Evolutionary conservation across 1,140 invertebrate genomes (phyloP), one percentile per base, ranked within the genome.

Genomic region (Euschistus heros): DNA sequence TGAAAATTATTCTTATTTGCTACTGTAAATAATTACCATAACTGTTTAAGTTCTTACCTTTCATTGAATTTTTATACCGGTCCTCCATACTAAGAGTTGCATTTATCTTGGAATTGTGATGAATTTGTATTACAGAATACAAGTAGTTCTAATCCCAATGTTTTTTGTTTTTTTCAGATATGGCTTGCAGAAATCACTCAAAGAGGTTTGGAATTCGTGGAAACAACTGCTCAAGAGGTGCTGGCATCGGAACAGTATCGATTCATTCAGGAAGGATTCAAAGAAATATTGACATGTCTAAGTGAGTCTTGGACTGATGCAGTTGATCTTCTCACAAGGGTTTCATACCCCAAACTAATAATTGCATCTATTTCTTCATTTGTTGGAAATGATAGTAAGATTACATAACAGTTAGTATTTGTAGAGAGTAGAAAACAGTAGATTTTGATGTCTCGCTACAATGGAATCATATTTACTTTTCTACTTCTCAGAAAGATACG

Each of bases 321-420:
- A 22, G 20, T 50, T 20, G 47, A 50, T 20, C n/a, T 50, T 20
- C 47, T 50, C 47, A 18, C 20, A 20, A 20, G 15, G 54, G 24
- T 24, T 57, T 57, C 54, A 24, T 26, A 57, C 24, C 24, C 54
- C 0, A 26, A 24, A 22, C 24, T 57, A 57, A 26, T 24, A 24
- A 5, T 24, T 57, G n/a, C 54, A 57, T 22, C 54, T 26, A 57
- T 57, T 57, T 57, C 54, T 57, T 57, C 54, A 57, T 57, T 57
- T 24, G 24, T 57, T 26, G 54, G 54, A 57, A 57, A 57, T 57
- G 54, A 57, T 24, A 24, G 54, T 57, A 57, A 57, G 54, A 22
- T 24, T 17, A 37, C 24, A 57, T 57, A 57, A 57, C 54, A 57
- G 15, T 57, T 27, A 24, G 24, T 26, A 24, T 37, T 37, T 37